Conservation (phyloP, 1,140 invertebrate genomes). For the Phymastichus coffea region DNA sequence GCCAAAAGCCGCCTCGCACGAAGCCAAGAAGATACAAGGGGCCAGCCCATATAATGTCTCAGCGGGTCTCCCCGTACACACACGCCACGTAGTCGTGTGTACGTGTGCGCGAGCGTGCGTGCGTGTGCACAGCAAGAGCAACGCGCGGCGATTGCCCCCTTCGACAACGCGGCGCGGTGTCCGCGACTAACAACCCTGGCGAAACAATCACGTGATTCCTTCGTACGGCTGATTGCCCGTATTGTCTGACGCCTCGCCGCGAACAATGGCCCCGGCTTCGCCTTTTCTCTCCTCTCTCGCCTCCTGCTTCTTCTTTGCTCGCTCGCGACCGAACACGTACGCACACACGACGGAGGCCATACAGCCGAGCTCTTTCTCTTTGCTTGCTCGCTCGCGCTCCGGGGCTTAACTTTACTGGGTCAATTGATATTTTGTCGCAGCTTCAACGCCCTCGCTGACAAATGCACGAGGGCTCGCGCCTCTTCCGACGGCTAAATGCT, state of each 20-base stretch:
- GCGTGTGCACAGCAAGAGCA: too few species aligned
- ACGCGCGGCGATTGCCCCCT: too few species aligned
- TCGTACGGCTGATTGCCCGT: slow-evolving; percentile 50
- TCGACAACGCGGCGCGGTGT: background rate
- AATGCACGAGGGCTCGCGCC: too few species aligned
- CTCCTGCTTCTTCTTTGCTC: background rate
- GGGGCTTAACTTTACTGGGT: slow-evolving; percentile 15
- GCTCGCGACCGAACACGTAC: background rate
- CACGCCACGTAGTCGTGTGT: too few species aligned
- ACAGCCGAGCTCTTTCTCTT: background rate
- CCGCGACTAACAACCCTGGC: slow-evolving; percentile 29
- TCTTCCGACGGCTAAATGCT: too few species aligned
- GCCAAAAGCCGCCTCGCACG: too few species aligned
- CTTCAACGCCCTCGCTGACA: background rate
- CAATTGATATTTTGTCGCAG: slow-evolving; percentile 10
- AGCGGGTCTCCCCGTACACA: too few species aligned
- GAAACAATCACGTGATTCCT: slow-evolving; percentile 53
- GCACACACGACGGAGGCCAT: too few species aligned
- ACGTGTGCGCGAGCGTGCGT: too few species aligned
- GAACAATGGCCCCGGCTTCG: slow-evolving; percentile 32
- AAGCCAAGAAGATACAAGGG: too few species aligned
- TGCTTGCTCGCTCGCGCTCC: background rate
- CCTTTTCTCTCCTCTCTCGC: background rate
- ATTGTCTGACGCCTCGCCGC: slow-evolving; percentile 38
- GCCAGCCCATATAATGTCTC: too few species aligned